Percentiles rank a stretch among this genome's conserved stretches.
Conservation (phyloP, 2,113 vertebrate genomes). For the Cephalopterus ornatus region DNA sequence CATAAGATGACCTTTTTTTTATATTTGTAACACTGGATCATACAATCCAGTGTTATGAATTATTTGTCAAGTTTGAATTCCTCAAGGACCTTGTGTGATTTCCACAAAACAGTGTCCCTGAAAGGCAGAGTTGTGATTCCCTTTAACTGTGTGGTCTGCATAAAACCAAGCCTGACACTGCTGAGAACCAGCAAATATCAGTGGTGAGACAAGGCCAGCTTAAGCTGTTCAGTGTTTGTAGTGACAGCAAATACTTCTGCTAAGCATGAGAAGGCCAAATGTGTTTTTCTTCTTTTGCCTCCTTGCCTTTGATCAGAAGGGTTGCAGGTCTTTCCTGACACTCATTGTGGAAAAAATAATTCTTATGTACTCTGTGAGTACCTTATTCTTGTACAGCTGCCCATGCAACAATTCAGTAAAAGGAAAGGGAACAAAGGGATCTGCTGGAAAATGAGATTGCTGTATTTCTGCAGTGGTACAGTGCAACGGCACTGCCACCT, state of each 20-base stretch:
- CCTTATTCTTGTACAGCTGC: not conserved
- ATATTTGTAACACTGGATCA: not conserved
- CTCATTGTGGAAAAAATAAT: not conserved
- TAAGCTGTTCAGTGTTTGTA: not conserved
- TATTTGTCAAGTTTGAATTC: conserved; percentile 40
- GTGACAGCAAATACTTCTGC: not conserved
- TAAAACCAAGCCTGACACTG: not conserved
- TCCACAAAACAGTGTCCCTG: conserved; percentile 35
- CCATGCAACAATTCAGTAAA: not conserved
- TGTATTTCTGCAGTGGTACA: not conserved
- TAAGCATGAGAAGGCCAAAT: not conserved
- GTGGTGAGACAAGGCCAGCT: not conserved
- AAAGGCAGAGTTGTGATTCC: conserved; percentile 31
- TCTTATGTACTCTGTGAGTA: not conserved
- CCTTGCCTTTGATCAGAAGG: not conserved
- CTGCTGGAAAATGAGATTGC: not conserved
- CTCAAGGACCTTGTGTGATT: conserved; percentile 33
- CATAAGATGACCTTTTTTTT: conserved; percentile 16
- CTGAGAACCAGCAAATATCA: not conserved
- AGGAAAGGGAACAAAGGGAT: not conserved
- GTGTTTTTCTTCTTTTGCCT: not conserved
- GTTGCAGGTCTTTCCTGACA: not conserved
- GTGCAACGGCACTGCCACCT: not conserved
- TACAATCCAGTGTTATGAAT: not conserved
- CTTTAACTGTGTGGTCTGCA: not conserved